phyloP scores from a whole-genome alignment of 2,797 vertebrate genomes.

The Gymnocypris eckloni region DNA sequence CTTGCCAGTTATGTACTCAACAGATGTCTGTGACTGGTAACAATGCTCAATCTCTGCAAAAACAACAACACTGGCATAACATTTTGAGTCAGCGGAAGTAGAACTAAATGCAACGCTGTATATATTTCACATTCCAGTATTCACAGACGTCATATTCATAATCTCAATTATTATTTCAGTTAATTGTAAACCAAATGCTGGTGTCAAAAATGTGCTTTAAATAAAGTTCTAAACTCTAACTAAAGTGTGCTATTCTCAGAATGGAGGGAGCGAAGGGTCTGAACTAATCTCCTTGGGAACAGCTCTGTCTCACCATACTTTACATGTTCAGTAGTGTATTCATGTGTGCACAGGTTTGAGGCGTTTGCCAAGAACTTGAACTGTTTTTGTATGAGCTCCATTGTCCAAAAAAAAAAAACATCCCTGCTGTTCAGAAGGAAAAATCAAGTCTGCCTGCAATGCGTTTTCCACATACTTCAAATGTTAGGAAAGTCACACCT shows the following conservation, averaged over 20 bases:
- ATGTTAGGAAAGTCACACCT: neutral
- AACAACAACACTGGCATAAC: neutral
- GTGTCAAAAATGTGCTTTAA: neutral
- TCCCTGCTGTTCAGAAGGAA: neutral
- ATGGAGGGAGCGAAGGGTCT: neutral
- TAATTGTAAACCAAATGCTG: neutral
- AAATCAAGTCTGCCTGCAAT: neutral
- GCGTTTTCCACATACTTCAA: neutral
- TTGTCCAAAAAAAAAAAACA: neutral
- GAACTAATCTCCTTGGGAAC: conserved; percentile 46
- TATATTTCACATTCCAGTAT: neutral
- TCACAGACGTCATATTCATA: neutral
- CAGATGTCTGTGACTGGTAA: neutral
- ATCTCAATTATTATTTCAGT: neutral
- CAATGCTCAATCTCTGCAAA: neutral
- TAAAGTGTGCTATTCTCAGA: conserved; percentile 8
- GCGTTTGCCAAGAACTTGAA: conserved; percentile 25
- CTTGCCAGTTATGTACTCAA: neutral
- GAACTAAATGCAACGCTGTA: neutral
- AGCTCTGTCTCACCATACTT: neutral
- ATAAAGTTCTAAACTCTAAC: too few relatives aligned
- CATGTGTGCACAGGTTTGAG: conserved; percentile 28
- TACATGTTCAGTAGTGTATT: conserved; percentile 36
- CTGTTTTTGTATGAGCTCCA: neutral
- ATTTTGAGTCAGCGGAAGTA: neutral